phyloP scores from a whole-genome alignment of 2,113 vertebrate genomes.

The Neopipo cinnamomea region DNA sequence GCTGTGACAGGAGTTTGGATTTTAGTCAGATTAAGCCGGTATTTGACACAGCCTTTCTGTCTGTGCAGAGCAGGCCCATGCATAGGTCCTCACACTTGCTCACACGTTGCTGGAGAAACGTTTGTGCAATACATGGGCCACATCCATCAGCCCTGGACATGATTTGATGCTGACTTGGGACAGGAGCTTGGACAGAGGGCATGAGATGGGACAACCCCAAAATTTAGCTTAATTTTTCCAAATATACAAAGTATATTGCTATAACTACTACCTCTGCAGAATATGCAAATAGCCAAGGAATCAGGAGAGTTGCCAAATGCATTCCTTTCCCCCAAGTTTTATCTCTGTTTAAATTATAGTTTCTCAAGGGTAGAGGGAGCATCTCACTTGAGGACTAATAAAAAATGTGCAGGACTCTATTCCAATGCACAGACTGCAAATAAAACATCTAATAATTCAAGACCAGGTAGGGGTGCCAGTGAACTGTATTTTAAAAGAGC shows the following conservation, averaged over 20 bases:
- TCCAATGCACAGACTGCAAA: slow-evolving; percentile 1
- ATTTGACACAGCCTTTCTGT: neutral
- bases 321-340: neutral
- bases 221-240: neutral
- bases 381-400: slow-evolving; percentile 12
- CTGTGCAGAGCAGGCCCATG: neutral
- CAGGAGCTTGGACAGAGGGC: neutral
- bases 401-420: neutral
- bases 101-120: neutral
- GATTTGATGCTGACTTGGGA: neutral
- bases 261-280: neutral
- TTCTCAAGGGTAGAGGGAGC: slow-evolving; percentile 10
- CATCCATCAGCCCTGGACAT: neutral
- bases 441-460: slow-evolving; percentile 18
- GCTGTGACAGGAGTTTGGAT: neutral
- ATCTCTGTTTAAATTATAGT: slow-evolving; percentile 10
- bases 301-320: slow-evolving; percentile 10
- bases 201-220: neutral
- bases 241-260: neutral
- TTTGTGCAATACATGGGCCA: neutral
- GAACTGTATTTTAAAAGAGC: slow-evolving; percentile 2
- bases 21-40: neutral
- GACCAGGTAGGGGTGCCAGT: neutral
- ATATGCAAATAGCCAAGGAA: slow-evolving; percentile 2
- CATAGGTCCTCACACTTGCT: neutral